Base-by-base conservation (phyloP, 2,113 vertebrate species). In the Trochalopteron elliotii region DNA sequence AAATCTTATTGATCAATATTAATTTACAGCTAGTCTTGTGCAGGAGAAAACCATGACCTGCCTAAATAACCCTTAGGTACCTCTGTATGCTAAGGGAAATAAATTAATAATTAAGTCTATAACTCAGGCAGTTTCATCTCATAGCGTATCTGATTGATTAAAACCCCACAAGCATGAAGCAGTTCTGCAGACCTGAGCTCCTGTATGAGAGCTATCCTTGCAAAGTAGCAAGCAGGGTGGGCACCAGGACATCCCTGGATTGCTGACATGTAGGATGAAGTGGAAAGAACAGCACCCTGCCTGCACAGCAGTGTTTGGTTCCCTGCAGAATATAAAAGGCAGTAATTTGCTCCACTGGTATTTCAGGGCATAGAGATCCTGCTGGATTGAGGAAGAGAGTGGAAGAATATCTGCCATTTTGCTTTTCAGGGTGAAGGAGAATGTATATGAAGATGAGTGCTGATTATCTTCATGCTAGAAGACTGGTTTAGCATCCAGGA, bases 1-100 rank as follows among this genome's bases (percentile, higher is more conserved):
- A 94, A 92, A 89, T 84, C 80, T 42, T 74, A 83, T 71, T 61
- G 65, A 78, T 78, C 63, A 53, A 6, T 82, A 94, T 76, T 86
- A 85, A 91, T 87, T 90, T 76, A 31, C 23, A 92, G 39, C 42
- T 90, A 31, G 63, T 50, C 35, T 90, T 68, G 35, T 12, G 8
- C 40, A 61, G 57, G 33, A 59, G 69, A 82, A 93, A 85, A 80
- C 52, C 63, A 75, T 52, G 27, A 91, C 27, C 67, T 87, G 57
- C 87, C 83, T 89, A 67, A 45, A 76, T 57, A 75, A 49, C 5
- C 6, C 28, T 52, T 74, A 85, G 40, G 28, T 68, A 63, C 12
- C 45, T 69, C 24, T 61, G 42, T 67, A 52, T 59, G 40, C 25
- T 44, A 21, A 84, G 67, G 55, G 4, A 52, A 71, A 60, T 31